Percentiles rank a stretch among this genome's conserved stretches.
Conservation (phyloP, 2,113 vertebrate genomes). For the Coracopsis vasa region DNA sequence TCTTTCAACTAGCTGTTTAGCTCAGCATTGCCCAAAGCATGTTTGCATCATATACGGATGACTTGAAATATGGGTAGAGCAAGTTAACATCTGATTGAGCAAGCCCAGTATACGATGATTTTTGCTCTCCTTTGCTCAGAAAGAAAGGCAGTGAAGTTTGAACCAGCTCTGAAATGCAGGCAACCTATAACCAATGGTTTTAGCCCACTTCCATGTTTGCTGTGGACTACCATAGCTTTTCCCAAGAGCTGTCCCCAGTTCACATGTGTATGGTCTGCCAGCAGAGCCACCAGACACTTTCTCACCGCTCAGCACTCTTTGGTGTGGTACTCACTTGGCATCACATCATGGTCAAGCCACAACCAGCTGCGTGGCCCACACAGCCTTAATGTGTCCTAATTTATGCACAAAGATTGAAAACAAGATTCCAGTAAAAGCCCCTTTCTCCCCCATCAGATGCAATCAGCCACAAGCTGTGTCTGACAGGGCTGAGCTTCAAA, state of each 20-base stretch:
- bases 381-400: not conserved
- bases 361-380: not conserved
- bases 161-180: not conserved
- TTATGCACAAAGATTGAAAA: not conserved
- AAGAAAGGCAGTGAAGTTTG: not conserved
- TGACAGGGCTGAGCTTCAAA: not conserved
- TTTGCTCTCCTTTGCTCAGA: not conserved
- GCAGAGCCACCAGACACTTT: not conserved
- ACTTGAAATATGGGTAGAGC: not conserved
- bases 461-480: slow-evolving; percentile 48
- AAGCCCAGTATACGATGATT: fast-evolving
- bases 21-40: not conserved
- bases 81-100: not conserved
- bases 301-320: not conserved
- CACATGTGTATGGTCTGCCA: not conserved
- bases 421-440: not conserved
- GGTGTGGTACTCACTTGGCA: not conserved
- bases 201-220: not conserved
- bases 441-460: not conserved
- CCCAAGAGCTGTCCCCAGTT: not conserved
- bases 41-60: not conserved
- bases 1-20: not conserved
- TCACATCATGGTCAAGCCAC: not conserved
- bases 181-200: not conserved
- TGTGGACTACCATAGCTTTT: not conserved